A percentile compares a stretch with the other conserved stretches of the same genome.
phyloP scores from a whole-genome alignment of 1,140 invertebrate species.

The Oncopodura yosiiana region DNA sequence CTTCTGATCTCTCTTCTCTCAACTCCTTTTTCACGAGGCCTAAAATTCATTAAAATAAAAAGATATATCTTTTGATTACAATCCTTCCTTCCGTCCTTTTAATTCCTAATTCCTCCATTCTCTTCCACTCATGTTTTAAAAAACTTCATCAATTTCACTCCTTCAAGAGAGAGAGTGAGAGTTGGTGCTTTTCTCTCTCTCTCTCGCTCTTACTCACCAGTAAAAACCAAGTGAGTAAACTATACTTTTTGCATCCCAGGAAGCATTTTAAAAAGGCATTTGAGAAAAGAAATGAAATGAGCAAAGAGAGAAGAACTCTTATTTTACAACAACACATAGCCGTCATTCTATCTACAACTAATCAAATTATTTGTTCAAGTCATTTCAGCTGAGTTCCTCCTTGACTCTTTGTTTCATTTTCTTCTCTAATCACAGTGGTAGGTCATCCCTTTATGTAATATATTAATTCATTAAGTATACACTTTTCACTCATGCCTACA shows the following conservation, averaged over 20 bases:
- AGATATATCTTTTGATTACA: conserved; percentile 37
- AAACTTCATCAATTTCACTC: conserved; percentile 34
- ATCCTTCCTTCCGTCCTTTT: conserved; percentile 35
- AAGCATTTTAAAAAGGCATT: no score
- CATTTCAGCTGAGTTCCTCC: conserved; percentile 14
- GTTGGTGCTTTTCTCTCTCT: background rate
- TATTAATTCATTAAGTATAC: conserved; percentile 28
- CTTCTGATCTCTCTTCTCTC: conserved; percentile 22
- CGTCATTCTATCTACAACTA: conserved; percentile 11
- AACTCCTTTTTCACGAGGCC: conserved; percentile 17
- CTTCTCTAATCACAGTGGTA: conserved; percentile 21
- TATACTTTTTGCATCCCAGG: no score
- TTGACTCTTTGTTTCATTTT: conserved; percentile 16
- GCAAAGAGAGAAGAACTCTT: no score
- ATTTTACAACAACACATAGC: no score
- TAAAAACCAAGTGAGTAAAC: background rate
- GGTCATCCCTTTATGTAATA: conserved; percentile 27
- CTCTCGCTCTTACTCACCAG: background rate
- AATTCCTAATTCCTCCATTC: conserved; percentile 34
- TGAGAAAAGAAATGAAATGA: no score
- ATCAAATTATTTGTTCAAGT: conserved; percentile 34
- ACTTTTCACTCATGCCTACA: background rate
- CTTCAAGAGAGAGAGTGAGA: background rate
- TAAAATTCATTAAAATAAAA: conserved; percentile 37
- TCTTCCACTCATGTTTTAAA: conserved; percentile 34